A percentile compares a stretch with the other conserved stretches of the same genome.
phyloP scores from a whole-genome alignment of 2,113 vertebrate genomes.

The Malurus elegans region DNA sequence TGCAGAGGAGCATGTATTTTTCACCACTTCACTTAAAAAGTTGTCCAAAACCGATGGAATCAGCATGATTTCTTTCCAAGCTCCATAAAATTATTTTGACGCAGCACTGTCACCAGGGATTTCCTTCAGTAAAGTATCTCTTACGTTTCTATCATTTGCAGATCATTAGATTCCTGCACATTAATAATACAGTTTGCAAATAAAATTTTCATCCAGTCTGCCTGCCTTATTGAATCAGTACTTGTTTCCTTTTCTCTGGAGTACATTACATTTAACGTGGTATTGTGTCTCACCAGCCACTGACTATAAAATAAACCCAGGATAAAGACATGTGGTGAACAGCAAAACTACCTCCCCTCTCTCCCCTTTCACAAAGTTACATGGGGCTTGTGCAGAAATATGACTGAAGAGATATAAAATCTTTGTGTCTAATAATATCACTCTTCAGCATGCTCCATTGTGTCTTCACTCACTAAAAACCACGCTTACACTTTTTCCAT shows the following conservation, averaged over 20 bases:
- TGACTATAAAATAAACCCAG: neutral
- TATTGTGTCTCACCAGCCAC: neutral
- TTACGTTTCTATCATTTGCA: slow-evolving; percentile 25
- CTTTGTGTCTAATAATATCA: neutral
- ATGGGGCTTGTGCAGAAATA: neutral
- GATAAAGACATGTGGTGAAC: neutral
- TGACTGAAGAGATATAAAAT: neutral
- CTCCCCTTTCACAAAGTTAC: neutral
- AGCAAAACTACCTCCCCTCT: neutral
- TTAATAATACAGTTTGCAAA: slow-evolving; percentile 48
- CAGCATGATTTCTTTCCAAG: neutral
- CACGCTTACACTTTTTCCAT: neutral
- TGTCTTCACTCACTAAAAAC: neutral
- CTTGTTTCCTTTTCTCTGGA: slow-evolving; percentile 28
- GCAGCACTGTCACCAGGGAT: neutral
- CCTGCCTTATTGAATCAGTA: slow-evolving; percentile 9
- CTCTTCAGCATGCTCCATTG: neutral
- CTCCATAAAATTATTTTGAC: neutral
- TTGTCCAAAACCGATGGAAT: neutral
- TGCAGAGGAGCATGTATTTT: neutral
- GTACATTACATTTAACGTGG: neutral
- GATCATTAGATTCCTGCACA: slow-evolving; percentile 24
- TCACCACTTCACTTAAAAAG: neutral
- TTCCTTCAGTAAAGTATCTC: slow-evolving; percentile 10
- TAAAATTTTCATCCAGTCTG: slow-evolving; percentile 39